Conservation (phyloP, 2,113 vertebrate genomes). For the Coturnix japonica region DNA sequence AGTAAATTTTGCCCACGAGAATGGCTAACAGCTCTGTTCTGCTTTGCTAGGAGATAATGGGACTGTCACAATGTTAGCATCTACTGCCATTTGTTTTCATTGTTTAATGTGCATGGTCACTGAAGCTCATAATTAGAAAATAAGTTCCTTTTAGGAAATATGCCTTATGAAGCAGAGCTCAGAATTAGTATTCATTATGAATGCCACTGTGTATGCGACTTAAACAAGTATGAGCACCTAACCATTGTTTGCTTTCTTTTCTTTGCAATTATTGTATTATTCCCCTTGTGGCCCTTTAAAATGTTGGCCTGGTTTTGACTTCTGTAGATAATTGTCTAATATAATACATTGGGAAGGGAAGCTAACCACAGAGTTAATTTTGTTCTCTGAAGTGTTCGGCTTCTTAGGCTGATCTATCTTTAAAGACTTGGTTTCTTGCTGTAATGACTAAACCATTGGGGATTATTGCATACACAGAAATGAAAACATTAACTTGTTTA, state of each 20-base stretch:
- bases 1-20: constrained; percentile 11
- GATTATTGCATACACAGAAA: not conserved
- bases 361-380: constrained; percentile 26
- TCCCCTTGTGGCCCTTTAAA: constrained; percentile 16
- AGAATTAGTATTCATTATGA: constrained; percentile 38
- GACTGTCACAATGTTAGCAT: constrained; percentile 40
- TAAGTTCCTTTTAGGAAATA: constrained; percentile 59
- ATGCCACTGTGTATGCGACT: not conserved
- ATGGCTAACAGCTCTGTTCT: constrained; percentile 19
- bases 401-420: not conserved
- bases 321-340: constrained; percentile 38
- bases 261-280: not conserved
- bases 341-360: not conserved
- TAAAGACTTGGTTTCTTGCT: not conserved
- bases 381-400: constrained; percentile 6
- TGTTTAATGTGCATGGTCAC: constrained; percentile 64
- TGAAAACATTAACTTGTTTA: accelerated
- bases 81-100: constrained; percentile 37
- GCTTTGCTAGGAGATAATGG: constrained; percentile 41
- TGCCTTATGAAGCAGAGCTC: constrained; percentile 44
- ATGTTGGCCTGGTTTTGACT: constrained; percentile 41
- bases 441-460: not conserved
- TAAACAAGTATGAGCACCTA: constrained; percentile 14
- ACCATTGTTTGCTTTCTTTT: constrained; percentile 12
- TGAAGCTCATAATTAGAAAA: constrained; percentile 71